A percentile compares a stretch with the other conserved stretches of the same genome.
Conservation (phyloP, 2,888 invertebrate species). For the Pammene fasciana region DNA sequence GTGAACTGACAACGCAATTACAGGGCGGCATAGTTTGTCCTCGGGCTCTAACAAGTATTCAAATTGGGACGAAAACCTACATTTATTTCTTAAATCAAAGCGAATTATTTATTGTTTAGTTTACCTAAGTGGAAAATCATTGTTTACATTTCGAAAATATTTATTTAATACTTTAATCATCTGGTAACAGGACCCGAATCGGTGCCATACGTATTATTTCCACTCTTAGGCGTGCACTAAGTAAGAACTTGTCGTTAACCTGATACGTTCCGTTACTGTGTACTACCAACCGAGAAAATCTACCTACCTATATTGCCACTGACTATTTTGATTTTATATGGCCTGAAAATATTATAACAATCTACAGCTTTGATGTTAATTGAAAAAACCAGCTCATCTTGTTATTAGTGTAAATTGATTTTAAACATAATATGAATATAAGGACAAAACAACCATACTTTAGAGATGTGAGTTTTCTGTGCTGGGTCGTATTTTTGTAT, state of each 20-base stretch:
- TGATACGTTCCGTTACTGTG: no score
- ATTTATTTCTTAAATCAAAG: not conserved
- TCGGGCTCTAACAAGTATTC: not conserved
- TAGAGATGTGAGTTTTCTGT: not conserved
- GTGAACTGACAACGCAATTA: not conserved
- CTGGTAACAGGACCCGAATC: not conserved
- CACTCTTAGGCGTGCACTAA: no score
- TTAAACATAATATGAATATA: not conserved
- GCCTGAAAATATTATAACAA: no score
- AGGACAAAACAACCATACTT: not conserved
- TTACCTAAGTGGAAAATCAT: conserved; percentile 1
- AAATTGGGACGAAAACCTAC: not conserved
- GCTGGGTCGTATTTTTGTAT: not conserved
- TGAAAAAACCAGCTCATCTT: no score
- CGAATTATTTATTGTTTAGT: not conserved
- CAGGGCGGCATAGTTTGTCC: no score
- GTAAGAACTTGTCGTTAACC: no score
- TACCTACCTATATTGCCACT: no score
- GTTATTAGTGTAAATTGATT: no score
- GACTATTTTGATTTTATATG: no score
- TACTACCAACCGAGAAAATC: no score
- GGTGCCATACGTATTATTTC: not conserved
- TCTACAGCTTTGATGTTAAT: no score
- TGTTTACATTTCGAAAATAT: not conserved
- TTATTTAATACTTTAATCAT: not conserved